Conservation (phyloP, 2,797 vertebrate genomes). For the Acanthiza pusilla region DNA sequence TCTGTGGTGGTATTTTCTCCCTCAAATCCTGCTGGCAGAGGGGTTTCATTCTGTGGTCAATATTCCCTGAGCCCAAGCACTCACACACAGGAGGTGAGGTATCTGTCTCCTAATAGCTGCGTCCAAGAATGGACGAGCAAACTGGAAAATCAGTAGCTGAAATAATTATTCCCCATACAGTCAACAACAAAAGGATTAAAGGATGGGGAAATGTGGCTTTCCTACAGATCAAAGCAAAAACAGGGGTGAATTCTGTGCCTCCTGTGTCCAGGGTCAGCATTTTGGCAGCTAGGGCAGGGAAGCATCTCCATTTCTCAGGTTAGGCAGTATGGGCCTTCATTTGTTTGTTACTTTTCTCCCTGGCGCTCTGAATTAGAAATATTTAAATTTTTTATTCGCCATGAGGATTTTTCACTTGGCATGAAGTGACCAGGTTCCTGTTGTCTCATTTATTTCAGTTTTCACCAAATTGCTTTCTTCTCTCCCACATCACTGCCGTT, state of each 20-base stretch:
- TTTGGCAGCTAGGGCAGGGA: neutral
- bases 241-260: neutral
- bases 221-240: neutral
- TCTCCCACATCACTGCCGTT: neutral
- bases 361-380: neutral
- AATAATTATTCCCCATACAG: neutral
- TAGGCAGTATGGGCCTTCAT: neutral
- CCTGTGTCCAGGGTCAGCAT: neutral
- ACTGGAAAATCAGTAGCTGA: neutral
- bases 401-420: neutral
- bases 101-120: neutral
- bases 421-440: neutral
- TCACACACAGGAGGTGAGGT: accelerated
- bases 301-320: neutral
- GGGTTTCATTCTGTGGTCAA: neutral
- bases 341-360: neutral
- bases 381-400: neutral
- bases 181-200: neutral
- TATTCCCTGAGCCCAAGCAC: neutral
- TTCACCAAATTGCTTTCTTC: neutral
- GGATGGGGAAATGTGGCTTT: neutral
- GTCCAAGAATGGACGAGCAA: neutral
- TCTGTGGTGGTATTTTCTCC: neutral
- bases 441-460: neutral
- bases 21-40: neutral